phyloP scores from a whole-genome alignment of 2,888 invertebrate species.

The Erebia aethiops region DNA sequence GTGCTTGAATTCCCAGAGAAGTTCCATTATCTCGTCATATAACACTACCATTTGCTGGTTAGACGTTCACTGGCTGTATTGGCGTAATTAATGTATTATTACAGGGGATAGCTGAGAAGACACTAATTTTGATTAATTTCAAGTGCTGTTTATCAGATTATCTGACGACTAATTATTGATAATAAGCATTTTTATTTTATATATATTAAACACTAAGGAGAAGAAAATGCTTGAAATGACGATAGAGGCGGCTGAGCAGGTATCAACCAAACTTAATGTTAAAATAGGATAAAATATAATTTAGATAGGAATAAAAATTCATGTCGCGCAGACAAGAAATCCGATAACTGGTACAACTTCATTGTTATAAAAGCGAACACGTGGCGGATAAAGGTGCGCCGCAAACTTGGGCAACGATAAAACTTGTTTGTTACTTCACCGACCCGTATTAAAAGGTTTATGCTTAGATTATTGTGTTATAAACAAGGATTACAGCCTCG shows the following conservation, averaged over 20 bases:
- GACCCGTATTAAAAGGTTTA: conserved; percentile 21
- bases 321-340: conserved; percentile 35
- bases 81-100: background rate
- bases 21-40: conserved; percentile 12
- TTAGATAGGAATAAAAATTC: conserved; percentile 16
- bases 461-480: conserved; percentile 24
- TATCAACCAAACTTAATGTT: background rate
- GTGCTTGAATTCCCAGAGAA: conserved; percentile 9
- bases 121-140: conserved; percentile 13
- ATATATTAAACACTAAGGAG: too few species aligned
- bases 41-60: background rate
- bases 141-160: conserved; percentile 3
- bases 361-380: conserved; percentile 44
- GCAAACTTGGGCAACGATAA: conserved; percentile 24
- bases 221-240: too few species aligned
- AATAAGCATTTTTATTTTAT: too few species aligned
- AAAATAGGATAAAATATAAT: background rate
- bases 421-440: conserved; percentile 24
- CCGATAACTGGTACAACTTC: conserved; percentile 45
- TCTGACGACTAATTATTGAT: background rate
- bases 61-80: conserved; percentile 1
- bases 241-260: too few species aligned
- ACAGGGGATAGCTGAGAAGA: background rate
- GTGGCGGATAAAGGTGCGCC: conserved; percentile 26
- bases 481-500: conserved; percentile 5